Evolutionary conservation across 1,140 invertebrate genomes (phyloP).

Genomic region (Homalodisca vitripennis): DNA sequence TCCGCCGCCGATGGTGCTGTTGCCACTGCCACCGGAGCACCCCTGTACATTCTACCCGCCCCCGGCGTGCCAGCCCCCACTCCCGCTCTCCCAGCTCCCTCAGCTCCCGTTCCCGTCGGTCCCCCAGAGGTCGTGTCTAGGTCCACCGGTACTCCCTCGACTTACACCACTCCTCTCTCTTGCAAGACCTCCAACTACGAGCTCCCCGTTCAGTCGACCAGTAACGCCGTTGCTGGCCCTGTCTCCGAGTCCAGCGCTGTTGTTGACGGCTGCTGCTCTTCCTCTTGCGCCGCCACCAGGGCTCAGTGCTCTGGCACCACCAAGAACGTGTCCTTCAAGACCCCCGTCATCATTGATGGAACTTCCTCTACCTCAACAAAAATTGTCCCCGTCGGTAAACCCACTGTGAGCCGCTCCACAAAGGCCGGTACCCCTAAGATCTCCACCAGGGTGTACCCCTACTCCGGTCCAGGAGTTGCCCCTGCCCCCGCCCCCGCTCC

Average conservation of each 20-base stretch:
- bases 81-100: background rate
- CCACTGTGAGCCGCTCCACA: background rate
- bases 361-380: background rate
- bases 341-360: constrained; percentile 2
- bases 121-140: background rate
- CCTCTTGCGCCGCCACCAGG: constrained; percentile 12
- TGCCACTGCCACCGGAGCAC: background rate
- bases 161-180: background rate
- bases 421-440: constrained; percentile 1
- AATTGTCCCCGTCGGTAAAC: background rate
- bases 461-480: background rate
- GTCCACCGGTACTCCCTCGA: background rate
- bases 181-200: constrained; percentile 16
- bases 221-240: background rate
- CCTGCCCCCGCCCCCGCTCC: background rate
- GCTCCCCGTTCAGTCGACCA: background rate
- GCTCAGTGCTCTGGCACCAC: constrained; percentile 11
- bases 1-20: background rate
- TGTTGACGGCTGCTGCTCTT: background rate
- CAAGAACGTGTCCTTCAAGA: constrained; percentile 3
- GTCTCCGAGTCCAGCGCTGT: background rate
- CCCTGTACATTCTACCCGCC: no score
- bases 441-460: background rate
- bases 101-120: background rate
- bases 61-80: background rate